Evolutionary conservation across 2,888 invertebrate species (phyloP), one percentile per base, ranked within the genome.

Genomic region (Tetranychus truncatus): DNA sequence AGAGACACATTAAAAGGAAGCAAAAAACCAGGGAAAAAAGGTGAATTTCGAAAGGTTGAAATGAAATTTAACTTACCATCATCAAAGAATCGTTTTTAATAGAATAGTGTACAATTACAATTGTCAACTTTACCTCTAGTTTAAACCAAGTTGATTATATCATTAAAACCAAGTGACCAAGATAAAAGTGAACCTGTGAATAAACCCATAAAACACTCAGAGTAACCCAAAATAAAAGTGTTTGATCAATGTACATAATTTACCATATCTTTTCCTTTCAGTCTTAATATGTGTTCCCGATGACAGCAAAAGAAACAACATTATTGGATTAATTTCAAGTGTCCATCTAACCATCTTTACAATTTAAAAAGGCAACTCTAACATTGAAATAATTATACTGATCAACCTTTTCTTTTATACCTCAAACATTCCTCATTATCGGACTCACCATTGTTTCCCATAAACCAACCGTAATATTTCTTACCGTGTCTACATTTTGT

Each of bases 51-150:
- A 66, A 18, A 66, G 18, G 18, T 66, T 66, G 66, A 66, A 66
- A 66, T 20, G 20, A 66, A 66, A 66, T 66, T 66, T 66, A 7
- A 66, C 66, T 66, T 15, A 18, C 66, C 66, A 66, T 66, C 66
- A 66, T n/a, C 66, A 66, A 66, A 66, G 11, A 18, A 20, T 66
- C 18, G 20, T 66, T n/a, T 66, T 66, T 66, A 34, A 34, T 34
- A 34, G 34, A 3, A 0, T 0, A 34, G 34, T 34, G 2, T 34
- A 34, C 4, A 34, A 34, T 34, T 34, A 34, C 5, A 34, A 34
- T 34, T 34, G 34, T 34, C 34, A 34, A 34, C 34, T 34, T 34
- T 34, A 34, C 34, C 34, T 5, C 5, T 34, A 34, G 15, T 55
- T 55, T 15, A 7, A 55, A 15, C 15, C 55, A 55, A 55, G 2